Conservation (phyloP, 2,888 invertebrate species). For the Cremastobaeus sp. region DNA sequence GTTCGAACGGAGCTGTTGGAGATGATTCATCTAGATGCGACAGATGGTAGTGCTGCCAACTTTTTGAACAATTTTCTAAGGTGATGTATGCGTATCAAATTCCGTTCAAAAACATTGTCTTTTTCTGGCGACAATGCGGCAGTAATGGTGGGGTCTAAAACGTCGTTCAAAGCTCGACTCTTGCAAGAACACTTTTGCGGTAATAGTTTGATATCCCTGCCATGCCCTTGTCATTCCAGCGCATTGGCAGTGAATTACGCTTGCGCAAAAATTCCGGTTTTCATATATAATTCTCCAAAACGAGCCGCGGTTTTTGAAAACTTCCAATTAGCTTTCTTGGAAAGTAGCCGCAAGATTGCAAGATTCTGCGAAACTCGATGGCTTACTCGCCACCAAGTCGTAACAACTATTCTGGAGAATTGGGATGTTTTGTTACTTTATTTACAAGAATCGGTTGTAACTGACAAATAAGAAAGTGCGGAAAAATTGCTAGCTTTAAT, state of each 20-base stretch:
- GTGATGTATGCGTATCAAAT: neutral
- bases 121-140: neutral
- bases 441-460: neutral
- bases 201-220: neutral
- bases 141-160: neutral
- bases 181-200: neutral
- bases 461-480: neutral
- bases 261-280: neutral
- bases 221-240: neutral
- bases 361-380: neutral
- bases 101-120: neutral
- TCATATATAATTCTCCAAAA: neutral
- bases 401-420: neutral
- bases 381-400: neutral
- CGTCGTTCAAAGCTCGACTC: neutral
- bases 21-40: constrained; percentile 1
- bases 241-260: neutral
- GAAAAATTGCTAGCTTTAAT: neutral
- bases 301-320: neutral
- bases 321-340: neutral
- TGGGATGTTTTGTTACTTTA: neutral
- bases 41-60: neutral
- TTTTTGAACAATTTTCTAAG: constrained; percentile 16
- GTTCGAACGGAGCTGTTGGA: neutral
- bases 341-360: neutral